A percentile compares a stretch with the other conserved stretches of the same genome.
phyloP scores from a whole-genome alignment of 2,113 vertebrate genomes.

The Murina feae region DNA sequence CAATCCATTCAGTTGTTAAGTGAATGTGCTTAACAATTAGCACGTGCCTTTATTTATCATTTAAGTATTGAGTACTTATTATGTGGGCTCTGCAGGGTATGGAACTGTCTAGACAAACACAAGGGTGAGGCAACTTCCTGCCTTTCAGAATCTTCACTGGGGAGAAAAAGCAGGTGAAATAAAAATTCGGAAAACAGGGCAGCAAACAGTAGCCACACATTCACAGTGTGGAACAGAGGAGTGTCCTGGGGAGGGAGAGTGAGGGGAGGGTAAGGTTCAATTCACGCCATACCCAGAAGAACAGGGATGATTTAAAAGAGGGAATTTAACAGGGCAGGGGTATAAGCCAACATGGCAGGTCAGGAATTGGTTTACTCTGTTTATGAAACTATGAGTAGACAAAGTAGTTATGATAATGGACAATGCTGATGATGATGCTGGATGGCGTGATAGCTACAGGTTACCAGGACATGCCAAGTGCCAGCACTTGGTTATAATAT shows the following conservation, averaged over 20 bases:
- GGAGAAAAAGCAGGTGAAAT: not conserved
- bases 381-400: not conserved
- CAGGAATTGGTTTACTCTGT: no score
- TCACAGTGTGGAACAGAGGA: not conserved
- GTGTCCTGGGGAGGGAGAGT: not conserved
- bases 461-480: not conserved
- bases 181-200: not conserved
- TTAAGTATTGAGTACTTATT: not conserved
- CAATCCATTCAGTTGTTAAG: no score
- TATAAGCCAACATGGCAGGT: no score
- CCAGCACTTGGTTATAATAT: not conserved
- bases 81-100: not conserved
- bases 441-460: not conserved
- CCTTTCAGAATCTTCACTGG: not conserved
- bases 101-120: not conserved
- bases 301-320: not conserved
- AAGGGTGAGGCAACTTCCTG: not conserved
- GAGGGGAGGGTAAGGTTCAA: not conserved
- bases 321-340: not conserved
- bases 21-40: not conserved
- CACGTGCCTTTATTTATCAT: not conserved
- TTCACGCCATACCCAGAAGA: not conserved
- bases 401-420: fast-evolving
- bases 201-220: not conserved
- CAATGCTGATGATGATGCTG: fast-evolving